Conservation (phyloP, 2,113 vertebrate genomes). For the Motacilla alba region DNA sequence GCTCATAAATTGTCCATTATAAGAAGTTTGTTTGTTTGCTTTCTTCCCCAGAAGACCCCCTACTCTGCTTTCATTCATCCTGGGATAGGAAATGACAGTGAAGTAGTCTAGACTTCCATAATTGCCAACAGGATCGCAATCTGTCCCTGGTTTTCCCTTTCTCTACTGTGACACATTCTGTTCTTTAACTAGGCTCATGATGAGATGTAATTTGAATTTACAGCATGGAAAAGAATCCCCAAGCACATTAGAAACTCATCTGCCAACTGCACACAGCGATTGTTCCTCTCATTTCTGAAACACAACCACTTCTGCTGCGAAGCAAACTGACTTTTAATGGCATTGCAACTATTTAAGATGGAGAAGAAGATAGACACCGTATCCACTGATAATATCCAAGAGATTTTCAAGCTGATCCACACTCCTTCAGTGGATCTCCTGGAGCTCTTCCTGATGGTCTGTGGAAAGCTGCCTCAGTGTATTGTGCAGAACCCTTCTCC, state of each 20-base stretch:
- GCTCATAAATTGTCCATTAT: background rate
- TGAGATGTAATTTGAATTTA: constrained; percentile 63
- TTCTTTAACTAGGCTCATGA: constrained; percentile 53
- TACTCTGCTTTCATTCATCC: background rate
- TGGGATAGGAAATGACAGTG: background rate
- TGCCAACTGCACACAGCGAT: background rate
- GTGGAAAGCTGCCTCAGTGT: background rate
- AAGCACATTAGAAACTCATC: constrained; percentile 46
- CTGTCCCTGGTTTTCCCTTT: constrained; percentile 9
- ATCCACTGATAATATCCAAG: background rate
- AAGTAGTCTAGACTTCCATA: constrained; percentile 10
- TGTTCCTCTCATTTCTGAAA: constrained; percentile 38
- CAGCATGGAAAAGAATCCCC: constrained; percentile 31
- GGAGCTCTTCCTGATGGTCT: background rate
- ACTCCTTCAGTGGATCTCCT: background rate
- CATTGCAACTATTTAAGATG: background rate
- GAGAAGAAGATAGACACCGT: background rate
- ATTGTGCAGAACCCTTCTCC: background rate
- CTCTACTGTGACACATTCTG: constrained; percentile 29
- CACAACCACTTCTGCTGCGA: background rate
- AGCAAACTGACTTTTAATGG: constrained; percentile 25
- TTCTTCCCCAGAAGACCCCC: background rate
- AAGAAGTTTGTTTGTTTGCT: background rate
- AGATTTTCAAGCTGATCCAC: background rate
- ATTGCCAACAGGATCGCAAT: constrained; percentile 7